phyloP scores from a whole-genome alignment of 2,797 vertebrate genomes.

The Aeoliscus strigatus region DNA sequence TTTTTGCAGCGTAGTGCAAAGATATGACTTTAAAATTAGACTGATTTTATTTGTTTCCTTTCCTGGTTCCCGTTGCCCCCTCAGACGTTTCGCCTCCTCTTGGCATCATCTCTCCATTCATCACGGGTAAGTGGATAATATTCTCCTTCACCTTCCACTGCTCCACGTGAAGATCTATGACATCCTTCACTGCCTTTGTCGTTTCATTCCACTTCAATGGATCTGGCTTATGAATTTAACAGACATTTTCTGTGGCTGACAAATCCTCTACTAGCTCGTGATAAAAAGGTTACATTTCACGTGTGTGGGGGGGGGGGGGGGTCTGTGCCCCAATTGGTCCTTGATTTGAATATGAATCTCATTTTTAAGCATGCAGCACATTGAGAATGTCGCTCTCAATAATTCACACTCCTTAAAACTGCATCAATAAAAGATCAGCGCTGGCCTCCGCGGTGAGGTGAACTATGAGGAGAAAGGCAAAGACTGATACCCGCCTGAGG shows the following conservation, averaged over 20 bases:
- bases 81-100: too few species aligned
- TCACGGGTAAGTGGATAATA: background rate
- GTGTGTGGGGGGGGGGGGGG: conserved; percentile 3
- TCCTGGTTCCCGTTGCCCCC: too few species aligned
- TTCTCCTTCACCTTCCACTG: background rate
- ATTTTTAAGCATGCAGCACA: conserved; percentile 30
- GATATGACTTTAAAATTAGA: too few species aligned
- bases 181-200: conserved; percentile 3
- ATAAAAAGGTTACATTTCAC: background rate
- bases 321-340: conserved; percentile 5
- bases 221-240: background rate
- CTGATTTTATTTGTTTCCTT: too few species aligned
- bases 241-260: background rate
- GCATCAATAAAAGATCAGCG: conserved; percentile 71
- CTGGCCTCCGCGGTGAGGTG: conserved; percentile 18
- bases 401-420: conserved; percentile 68
- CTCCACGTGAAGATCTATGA: background rate
- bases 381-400: conserved; percentile 58
- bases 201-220: background rate
- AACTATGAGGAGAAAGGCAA: conserved; percentile 20
- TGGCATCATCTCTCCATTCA: background rate
- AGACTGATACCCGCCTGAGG: background rate
- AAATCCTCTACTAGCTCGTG: background rate
- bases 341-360: conserved; percentile 49
- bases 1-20: too few species aligned